Evolutionary conservation across 2,797 vertebrate species (phyloP).

Genomic region (Poecilia wingei): DNA sequence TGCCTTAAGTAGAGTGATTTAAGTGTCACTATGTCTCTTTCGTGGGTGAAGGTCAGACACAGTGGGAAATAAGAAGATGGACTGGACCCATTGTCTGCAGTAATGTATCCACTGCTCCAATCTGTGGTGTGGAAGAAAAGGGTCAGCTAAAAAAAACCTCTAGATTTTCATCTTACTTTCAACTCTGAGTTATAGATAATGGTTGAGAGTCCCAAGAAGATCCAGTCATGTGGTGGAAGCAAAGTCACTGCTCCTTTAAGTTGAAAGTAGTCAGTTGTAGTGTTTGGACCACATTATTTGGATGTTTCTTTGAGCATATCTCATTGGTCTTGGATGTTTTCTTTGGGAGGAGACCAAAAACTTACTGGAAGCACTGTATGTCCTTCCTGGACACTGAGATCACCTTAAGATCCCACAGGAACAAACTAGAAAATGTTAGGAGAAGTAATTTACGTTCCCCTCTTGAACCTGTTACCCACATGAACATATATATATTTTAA

Average conservation of each 20-base stretch:
- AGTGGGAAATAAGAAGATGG: not conserved
- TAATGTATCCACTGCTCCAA: not conserved
- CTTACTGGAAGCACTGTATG: not conserved
- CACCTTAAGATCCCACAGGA: not conserved
- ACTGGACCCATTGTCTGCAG: not conserved
- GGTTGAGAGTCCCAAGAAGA: not conserved
- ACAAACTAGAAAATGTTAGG: not conserved
- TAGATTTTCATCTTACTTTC: not conserved
- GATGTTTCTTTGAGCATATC: not conserved
- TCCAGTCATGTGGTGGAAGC: not conserved
- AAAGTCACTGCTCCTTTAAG: not conserved
- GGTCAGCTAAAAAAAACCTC: not conserved
- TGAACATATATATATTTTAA: conserved; percentile 11
- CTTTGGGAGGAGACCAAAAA: not conserved
- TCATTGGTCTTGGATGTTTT: not conserved
- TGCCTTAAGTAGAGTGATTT: not conserved
- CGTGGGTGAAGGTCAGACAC: not conserved
- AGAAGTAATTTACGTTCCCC: not conserved
- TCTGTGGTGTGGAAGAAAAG: not conserved
- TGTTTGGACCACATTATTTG: not conserved
- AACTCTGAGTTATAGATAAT: not conserved
- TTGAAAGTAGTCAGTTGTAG: not conserved
- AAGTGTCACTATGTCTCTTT: not conserved
- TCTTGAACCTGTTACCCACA: not conserved
- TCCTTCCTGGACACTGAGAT: not conserved